Conservation (phyloP, 2,797 vertebrate species). For the Spinus olivaceus region DNA sequence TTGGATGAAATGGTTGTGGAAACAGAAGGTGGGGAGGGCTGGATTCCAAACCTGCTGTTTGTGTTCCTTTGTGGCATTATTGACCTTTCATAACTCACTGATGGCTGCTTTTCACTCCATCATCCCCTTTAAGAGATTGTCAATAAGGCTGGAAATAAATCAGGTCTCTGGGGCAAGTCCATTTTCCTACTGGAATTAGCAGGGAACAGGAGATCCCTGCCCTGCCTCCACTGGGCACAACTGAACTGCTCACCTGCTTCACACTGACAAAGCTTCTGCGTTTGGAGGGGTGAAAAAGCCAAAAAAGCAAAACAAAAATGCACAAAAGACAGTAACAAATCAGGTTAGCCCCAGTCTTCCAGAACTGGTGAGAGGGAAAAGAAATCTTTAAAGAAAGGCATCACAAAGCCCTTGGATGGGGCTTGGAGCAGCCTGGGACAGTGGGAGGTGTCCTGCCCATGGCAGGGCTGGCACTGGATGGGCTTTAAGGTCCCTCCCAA, state of each 20-base stretch:
- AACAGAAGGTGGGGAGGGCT: not conserved
- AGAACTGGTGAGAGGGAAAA: not conserved
- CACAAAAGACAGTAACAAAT: no score
- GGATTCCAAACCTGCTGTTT: not conserved
- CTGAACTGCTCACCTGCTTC: not conserved
- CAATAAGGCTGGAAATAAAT: constrained; percentile 33
- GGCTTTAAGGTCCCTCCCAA: not conserved
- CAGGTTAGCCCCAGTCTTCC: not conserved
- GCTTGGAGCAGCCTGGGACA: fast-evolving
- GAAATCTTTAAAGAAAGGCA: not conserved
- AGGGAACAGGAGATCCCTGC: not conserved
- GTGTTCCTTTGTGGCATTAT: constrained; percentile 13
- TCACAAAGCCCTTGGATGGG: not conserved
- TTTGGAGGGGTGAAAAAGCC: not conserved
- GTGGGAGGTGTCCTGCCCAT: not conserved
- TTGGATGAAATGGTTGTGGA: not conserved
- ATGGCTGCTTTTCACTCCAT: not conserved
- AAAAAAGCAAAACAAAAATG: not conserved
- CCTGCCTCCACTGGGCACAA: not conserved
- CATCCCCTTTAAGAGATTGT: constrained; percentile 7
- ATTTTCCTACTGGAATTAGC: not conserved
- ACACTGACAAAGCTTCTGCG: fast-evolving
- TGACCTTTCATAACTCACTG: constrained; percentile 32
- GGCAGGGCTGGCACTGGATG: not conserved
- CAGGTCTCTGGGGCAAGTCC: not conserved